Base-by-base conservation (phyloP, 1,140 invertebrate genomes). In the Pseudobourletiella spinata region DNA sequence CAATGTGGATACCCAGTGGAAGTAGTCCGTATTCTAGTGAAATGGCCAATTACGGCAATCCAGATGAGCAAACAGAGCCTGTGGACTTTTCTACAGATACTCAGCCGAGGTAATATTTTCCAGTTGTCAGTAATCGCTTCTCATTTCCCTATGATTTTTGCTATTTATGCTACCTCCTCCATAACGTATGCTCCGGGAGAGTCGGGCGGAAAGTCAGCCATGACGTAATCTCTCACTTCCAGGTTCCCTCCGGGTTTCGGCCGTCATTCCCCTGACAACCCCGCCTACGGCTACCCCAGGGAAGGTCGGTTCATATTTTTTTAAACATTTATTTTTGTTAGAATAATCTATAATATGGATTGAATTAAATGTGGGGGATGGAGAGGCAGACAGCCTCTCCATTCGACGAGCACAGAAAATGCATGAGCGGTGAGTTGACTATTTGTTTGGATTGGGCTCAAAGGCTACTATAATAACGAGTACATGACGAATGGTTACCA, bases 21-120 rank as follows among this genome's bases (percentile, higher is more conserved):
- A 63, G 55, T 63, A 63, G 61, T 32, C 55, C 61, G 30, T 63
- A 61, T 43, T 32, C 59, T 18, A 56, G 52, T 55, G 59, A 60
- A 60, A 52, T 60, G 24, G 35, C 59, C 24, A 50, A 58, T 59
- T 46, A 68, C 44, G 50, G 50, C 29, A 60, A 54, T 30, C 59
- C 78, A 59, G 80, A 81, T 52, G 82, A 84, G 66, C 83, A 85
- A 71, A 84, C 82, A 14, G 83, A 85, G 72, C 83, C 83, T 11
- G 82, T 85, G 28, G 83, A 85, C 71, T 84, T 85, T 71, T 83
- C 82, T 18, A 83, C 78, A 42, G 79, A 80, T 57, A 83, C 82
- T 72, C 82, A 84, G 72, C 68, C 71, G 24, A 51, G 48, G 57
- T 59, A 51, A 15, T 8, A n/a, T n/a, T 48, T 48, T 52, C 25